Base-by-base conservation (phyloP, 2,888 invertebrate genomes). In the Danaus chrysippus region DNA sequence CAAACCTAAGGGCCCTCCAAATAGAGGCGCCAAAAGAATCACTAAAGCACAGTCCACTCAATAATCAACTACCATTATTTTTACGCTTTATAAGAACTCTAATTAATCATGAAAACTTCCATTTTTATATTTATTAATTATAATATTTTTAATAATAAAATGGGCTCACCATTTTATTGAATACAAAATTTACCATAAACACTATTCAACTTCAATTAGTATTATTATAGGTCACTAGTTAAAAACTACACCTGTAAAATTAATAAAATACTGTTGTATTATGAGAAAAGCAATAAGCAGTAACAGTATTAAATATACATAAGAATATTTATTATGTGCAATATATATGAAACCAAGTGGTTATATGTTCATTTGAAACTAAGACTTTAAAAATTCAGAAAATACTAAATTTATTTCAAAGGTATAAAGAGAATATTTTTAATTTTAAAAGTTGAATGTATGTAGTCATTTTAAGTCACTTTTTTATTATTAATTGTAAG, bases 1-100 rank as follows among this genome's bases (percentile, higher is more conserved):
- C 65, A 98, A 98, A 85, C 99, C 99, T 1, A 98, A 98, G 87
- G 98, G 98, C 10, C 99, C 99, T 46, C 96, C 97, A 6, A 96
- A 96, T 78, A 92, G 98, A 74, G 98, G 98, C 49, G 97, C 97
- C 0, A 97, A 96, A 83, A 93, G 98, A 68, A 93, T 98, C 74
- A 97, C 96, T 56, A 96, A 95, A 83, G 82, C 93, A 0, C 93
- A 94, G 71, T 75, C 77, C 56, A 82, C 86, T 70, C 89, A 91
- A 67, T 88, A 78, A 76, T 41, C 44, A 41, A 10, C 15, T 9
- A 10, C 1, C 15, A 54, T 2, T 41, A 34, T 34, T 54, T 54
- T n/a, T 54, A 54, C 8, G 41, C 54, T 23, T 54, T 54, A 17
- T 54, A 17, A 9, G 12, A 54, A 34, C 6, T 6, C 54, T 10